Conservation (phyloP, 2,888 invertebrate species). For the Euspilapteryx auroguttella region DNA sequence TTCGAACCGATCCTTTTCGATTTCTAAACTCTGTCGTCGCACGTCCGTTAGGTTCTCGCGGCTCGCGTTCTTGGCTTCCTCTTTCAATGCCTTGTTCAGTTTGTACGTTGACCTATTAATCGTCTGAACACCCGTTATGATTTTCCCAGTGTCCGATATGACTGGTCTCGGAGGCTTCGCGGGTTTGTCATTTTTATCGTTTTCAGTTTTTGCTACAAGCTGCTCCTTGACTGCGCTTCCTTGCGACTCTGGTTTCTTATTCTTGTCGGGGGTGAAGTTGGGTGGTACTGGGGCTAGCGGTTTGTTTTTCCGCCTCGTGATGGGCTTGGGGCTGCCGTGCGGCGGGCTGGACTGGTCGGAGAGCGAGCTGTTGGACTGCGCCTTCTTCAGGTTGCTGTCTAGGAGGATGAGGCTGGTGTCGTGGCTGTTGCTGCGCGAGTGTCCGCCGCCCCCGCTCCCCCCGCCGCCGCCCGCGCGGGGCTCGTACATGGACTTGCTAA, state of each 20-base stretch:
- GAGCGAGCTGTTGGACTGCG: conserved; percentile 69
- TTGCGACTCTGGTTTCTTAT: conserved; percentile 21
- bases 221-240: conserved; percentile 21
- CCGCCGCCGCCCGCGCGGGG: conserved; percentile 16
- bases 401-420: conserved; percentile 58
- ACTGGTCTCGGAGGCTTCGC: conserved; percentile 68
- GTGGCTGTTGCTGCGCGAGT: conserved; percentile 62
- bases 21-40: conserved; percentile 57
- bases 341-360: conserved; percentile 71
- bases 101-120: conserved; percentile 63
- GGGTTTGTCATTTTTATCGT: conserved; percentile 44
- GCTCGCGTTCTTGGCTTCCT: conserved; percentile 36
- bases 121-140: conserved; percentile 59
- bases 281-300: conserved; percentile 73
- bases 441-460: conserved; percentile 27
- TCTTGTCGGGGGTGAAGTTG: conserved; percentile 55
- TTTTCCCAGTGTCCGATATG: conserved; percentile 45
- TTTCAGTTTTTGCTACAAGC: conserved; percentile 13
- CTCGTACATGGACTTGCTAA: conserved; percentile 46
- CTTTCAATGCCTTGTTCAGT: conserved; percentile 47
- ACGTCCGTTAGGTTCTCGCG: conserved; percentile 40
- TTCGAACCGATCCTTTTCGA: conserved; percentile 51
- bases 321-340: conserved; percentile 74
- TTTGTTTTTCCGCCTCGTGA: conserved; percentile 73
- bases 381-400: conserved; percentile 56